Evolutionary conservation across 2,888 invertebrate genomes (phyloP).

Genomic region (Thecophora atra): DNA sequence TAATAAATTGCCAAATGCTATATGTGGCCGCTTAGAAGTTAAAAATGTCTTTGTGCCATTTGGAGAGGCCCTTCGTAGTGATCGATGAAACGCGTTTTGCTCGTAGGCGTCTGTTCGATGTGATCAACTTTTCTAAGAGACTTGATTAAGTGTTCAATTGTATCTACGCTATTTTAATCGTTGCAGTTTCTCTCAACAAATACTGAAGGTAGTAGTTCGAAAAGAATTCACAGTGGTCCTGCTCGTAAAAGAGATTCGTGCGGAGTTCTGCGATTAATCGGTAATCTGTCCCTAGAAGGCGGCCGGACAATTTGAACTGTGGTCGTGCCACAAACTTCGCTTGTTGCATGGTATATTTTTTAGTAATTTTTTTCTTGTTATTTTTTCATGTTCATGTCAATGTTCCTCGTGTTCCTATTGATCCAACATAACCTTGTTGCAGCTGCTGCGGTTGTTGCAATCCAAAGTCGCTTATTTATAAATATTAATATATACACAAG

Average conservation of each 20-base stretch:
- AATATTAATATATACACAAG: slow-evolving; percentile 59
- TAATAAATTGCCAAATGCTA: slow-evolving; percentile 47
- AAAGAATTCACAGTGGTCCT: neutral
- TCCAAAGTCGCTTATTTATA: slow-evolving; percentile 42
- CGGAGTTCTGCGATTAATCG: slow-evolving; percentile 58
- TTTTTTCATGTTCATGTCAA: neutral
- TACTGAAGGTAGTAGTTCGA: no score
- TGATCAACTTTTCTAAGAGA: neutral
- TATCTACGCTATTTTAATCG: slow-evolving; percentile 22
- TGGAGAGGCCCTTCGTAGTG: no score
- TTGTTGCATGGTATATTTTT: neutral
- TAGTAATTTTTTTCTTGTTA: neutral
- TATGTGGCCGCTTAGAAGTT: slow-evolving; percentile 30
- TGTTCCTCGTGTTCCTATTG: neutral
- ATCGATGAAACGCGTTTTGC: no score
- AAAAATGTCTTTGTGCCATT: slow-evolving; percentile 44
- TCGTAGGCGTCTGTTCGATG: no score
- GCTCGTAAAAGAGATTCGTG: neutral
- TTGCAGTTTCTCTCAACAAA: slow-evolving; percentile 36
- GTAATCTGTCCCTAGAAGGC: slow-evolving; percentile 64
- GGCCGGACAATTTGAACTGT: slow-evolving; percentile 29
- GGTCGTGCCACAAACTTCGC: neutral
- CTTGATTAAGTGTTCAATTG: slow-evolving; percentile 30
- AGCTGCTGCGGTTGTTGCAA: neutral
- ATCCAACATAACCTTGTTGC: neutral